Evolutionary conservation across 2,888 invertebrate species (phyloP).

Genomic region (Psococerastis gibbosa): DNA sequence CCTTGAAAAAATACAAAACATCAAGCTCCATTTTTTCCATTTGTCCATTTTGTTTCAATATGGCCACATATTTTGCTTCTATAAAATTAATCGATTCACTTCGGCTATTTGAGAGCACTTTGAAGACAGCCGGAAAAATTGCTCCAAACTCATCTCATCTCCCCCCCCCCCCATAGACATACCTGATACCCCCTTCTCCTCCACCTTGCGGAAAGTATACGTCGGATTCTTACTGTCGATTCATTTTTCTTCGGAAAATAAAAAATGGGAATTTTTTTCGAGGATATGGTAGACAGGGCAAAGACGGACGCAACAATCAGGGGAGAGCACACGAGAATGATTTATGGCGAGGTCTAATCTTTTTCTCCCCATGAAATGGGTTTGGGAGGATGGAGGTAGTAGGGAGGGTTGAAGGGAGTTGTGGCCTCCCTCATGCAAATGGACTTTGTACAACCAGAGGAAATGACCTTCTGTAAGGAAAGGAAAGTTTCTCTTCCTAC

Average conservation of each 20-base stretch:
- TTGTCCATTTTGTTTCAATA: no score
- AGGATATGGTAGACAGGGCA: conserved; percentile 2
- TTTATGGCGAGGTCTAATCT: conserved; percentile 9
- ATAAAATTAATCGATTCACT: no score
- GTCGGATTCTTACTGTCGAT: conserved; percentile 1
- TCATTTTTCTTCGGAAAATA: conserved; percentile 10
- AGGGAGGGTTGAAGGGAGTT: conserved; percentile 1
- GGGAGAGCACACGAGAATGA: conserved; percentile 8
- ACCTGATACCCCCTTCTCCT: no score
- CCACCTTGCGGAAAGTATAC: neutral
- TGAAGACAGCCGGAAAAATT: neutral
- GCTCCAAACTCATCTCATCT: no score
- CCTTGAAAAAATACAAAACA: no score
- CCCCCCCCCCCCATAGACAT: no score
- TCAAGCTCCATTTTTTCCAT: no score
- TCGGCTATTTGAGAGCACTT: neutral
- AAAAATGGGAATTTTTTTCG: conserved; percentile 9
- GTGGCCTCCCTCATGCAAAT: neutral
- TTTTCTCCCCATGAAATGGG: conserved; percentile 8
- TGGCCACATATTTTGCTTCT: no score
- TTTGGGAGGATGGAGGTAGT: neutral
- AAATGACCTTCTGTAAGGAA: neutral
- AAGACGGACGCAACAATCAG: conserved; percentile 11
- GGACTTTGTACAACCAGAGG: neutral
- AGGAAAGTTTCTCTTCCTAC: no score